phyloP scores from a whole-genome alignment of 2,113 vertebrate genomes.

The Ameiurus melas region DNA sequence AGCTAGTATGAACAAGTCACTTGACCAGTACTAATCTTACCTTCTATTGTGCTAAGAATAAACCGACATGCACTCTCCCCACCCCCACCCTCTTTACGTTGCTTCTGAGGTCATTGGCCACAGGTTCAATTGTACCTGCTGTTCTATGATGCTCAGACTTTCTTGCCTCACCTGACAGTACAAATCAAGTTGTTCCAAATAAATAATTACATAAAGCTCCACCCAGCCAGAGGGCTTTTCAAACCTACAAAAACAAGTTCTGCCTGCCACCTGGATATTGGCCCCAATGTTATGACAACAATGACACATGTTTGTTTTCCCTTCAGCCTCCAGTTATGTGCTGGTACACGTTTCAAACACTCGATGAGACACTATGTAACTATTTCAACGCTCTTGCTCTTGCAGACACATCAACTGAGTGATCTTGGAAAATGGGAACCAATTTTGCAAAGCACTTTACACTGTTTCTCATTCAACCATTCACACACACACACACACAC shows the following conservation, averaged over 20 bases:
- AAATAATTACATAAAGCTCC: background rate
- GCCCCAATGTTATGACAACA: constrained; percentile 20
- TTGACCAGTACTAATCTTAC: background rate
- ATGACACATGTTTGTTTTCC: constrained; percentile 4
- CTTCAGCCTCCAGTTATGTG: background rate
- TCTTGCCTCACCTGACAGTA: background rate
- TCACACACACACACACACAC: too few relatives aligned
- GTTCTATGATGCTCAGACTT: background rate
- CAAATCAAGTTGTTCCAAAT: background rate
- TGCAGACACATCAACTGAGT: background rate
- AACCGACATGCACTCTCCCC: background rate
- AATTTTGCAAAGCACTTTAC: too few relatives aligned
- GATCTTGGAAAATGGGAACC: background rate
- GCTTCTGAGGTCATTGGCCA: background rate
- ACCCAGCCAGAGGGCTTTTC: background rate
- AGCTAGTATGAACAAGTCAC: background rate
- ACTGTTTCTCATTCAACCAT: too few relatives aligned
- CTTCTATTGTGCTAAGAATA: background rate
- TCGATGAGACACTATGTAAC: background rate
- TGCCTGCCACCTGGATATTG: background rate
- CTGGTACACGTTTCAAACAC: background rate
- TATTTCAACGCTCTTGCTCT: background rate
- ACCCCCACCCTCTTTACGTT: background rate
- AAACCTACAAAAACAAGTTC: constrained; percentile 1
- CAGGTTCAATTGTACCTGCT: background rate